Evolutionary conservation across 2,113 vertebrate genomes (phyloP).

Genomic region (Triplophysa tibetana): DNA sequence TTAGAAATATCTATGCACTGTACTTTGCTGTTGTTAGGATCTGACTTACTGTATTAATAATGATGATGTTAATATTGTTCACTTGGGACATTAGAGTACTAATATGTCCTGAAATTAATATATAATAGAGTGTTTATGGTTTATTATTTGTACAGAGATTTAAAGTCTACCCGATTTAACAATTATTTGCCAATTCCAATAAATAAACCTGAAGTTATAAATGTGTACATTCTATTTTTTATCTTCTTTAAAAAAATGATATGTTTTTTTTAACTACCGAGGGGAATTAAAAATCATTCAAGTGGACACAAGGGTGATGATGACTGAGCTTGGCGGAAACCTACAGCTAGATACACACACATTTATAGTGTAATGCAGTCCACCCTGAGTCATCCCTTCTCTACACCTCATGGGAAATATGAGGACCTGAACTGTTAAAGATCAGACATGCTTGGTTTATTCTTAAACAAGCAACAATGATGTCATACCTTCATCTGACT

Average conservation of each 20-base stretch:
- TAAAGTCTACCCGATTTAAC: slow-evolving; percentile 9
- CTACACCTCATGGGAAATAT: slow-evolving; percentile 24
- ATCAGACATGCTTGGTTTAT: slow-evolving; percentile 31
- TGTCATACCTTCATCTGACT: slow-evolving; percentile 26
- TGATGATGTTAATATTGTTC: not conserved
- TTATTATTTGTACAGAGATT: slow-evolving; percentile 41
- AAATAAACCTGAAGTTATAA: slow-evolving; percentile 22
- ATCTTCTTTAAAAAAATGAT: too few relatives aligned
- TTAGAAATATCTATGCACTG: slow-evolving; percentile 50
- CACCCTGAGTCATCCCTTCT: slow-evolving; percentile 42
- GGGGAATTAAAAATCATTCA: not conserved
- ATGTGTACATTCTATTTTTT: too few relatives aligned
- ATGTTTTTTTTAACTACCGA: too few relatives aligned
- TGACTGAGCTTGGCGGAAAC: not conserved
- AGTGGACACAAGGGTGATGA: not conserved
- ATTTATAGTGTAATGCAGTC: slow-evolving; percentile 31
- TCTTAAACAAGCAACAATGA: slow-evolving; percentile 37
- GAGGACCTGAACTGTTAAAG: slow-evolving; percentile 30
- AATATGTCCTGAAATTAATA: slow-evolving; percentile 20
- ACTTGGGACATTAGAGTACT: slow-evolving; percentile 17
- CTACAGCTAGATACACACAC: not conserved
- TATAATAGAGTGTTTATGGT: slow-evolving; percentile 24
- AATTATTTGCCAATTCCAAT: slow-evolving; percentile 24
- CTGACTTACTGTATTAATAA: slow-evolving; percentile 25
- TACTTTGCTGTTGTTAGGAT: slow-evolving; percentile 37